Conservation (phyloP, 1,140 invertebrate genomes). For the Phymastichus coffea region DNA sequence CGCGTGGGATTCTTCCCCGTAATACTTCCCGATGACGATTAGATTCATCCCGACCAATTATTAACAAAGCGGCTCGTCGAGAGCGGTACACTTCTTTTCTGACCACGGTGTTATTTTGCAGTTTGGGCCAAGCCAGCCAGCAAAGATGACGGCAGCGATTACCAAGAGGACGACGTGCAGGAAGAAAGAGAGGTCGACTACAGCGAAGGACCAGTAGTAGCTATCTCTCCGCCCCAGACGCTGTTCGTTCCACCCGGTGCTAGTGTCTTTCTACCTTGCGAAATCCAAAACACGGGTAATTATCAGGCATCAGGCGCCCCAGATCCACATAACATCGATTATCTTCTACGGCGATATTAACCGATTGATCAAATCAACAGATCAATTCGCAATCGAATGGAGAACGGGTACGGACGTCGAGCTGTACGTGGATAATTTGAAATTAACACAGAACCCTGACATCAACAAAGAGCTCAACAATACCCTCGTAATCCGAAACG, state of each 20-base stretch:
- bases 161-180: not conserved
- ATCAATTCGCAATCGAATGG: not conserved
- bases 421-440: not conserved
- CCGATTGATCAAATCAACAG: no score
- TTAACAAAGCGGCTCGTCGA: no score
- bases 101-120: not conserved
- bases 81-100: no score
- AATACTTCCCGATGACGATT: no score
- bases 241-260: not conserved
- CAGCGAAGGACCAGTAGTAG: not conserved
- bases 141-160: not conserved
- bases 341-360: no score
- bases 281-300: conserved; percentile 12
- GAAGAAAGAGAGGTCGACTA: not conserved
- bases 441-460: not conserved
- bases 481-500: not conserved
- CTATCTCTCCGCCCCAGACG: not conserved
- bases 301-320: no score
- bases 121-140: no score
- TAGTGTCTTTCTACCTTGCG: conserved; percentile 8
- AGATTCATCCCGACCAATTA: no score
- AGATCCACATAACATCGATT: no score
- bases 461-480: not conserved
- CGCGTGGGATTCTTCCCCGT: no score
- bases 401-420: not conserved